Base-by-base conservation (phyloP, 2,113 vertebrate species). In the Calidris pugnax region DNA sequence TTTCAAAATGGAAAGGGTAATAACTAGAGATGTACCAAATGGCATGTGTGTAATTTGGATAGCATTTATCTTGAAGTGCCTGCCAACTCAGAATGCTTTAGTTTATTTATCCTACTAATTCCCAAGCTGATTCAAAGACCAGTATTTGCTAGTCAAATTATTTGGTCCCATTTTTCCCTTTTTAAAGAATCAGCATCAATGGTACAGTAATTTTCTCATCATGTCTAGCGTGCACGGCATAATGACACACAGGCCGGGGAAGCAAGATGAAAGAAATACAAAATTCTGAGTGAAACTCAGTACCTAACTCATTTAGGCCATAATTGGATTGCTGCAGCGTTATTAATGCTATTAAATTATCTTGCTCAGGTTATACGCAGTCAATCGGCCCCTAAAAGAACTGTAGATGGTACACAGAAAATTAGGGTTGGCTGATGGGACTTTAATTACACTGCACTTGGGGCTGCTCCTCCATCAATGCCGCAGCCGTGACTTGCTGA, bases 21-120 rank as follows among this genome's bases (percentile, higher is more conserved):
- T 19, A 78, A 66, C 15, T 47, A 72, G 86, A 83, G 75, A 80
- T 51, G 51, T 32, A 35, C 35, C 77, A 91, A 92, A 89, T 59
- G 18, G 55, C 27, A 15, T 4, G 39, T 56, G 78, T 89, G 48
- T 21, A 12, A 93, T 75, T 81, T 91, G 35, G 51, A 88, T 57
- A 60, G 77, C 72, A 32, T 89, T 69, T 67, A 72, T 74, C 89
- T 68, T 32, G 3, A 24, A 89, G 88, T 41, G 73, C 80, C 94
- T 93, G 86, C 89, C 89, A 95, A 77, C 77, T 79, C 84, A 48
- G 81, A 96, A 68, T 6, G 51, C 37, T 86, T 78, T 21, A 51
- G 39, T 72, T 95, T 89, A 79, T 94, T 93, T 82, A 83, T 76
- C 93, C 69, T 73, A 23, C 77, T 73, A 16, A 94, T 91, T 68